These are phyloP conservation scores for Oceanodroma tethys DNA, from an alignment of 2,113 vertebrate species.

Conservation along the genomic window DNA sequence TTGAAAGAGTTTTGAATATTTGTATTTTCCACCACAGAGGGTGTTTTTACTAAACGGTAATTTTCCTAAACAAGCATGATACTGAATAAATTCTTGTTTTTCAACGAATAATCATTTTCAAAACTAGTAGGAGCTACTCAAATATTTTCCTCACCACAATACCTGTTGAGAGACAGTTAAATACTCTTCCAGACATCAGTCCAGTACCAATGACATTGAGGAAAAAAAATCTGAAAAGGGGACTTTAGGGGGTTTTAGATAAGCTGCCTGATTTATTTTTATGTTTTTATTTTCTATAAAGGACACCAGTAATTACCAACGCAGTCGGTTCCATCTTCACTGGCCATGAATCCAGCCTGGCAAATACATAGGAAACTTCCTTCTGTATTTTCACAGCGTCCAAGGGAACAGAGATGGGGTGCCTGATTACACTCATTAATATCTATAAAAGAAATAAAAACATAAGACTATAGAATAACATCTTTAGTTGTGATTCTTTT, in stretches of 20 bases:
- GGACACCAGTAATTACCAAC: slow-evolving; percentile 72
- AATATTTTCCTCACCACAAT: background rate
- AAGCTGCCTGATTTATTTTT: background rate
- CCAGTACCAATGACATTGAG: background rate
- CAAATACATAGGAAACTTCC: slow-evolving; percentile 90
- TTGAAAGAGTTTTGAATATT: background rate
- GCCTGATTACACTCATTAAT: slow-evolving; percentile 83
- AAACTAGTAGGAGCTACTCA: background rate
- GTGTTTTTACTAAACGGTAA: background rate
- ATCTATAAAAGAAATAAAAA: slow-evolving; percentile 73
- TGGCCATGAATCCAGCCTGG: slow-evolving; percentile 80
- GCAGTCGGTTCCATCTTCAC: slow-evolving; percentile 81
- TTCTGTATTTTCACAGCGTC: slow-evolving; percentile 87
- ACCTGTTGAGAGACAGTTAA: background rate
- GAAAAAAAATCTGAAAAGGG: background rate
- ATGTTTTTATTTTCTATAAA: background rate
- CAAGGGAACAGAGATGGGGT: slow-evolving; percentile 80
- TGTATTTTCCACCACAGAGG: background rate
- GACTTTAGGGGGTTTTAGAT: background rate
- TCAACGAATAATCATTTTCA: background rate
- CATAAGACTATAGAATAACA: background rate
- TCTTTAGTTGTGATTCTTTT: background rate
- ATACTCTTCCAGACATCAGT: background rate
- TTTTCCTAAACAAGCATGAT: background rate
- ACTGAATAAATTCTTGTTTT: background rate